Conservation (phyloP, 1,140 invertebrate genomes). For the Pseudomyrmex flavicornis region DNA sequence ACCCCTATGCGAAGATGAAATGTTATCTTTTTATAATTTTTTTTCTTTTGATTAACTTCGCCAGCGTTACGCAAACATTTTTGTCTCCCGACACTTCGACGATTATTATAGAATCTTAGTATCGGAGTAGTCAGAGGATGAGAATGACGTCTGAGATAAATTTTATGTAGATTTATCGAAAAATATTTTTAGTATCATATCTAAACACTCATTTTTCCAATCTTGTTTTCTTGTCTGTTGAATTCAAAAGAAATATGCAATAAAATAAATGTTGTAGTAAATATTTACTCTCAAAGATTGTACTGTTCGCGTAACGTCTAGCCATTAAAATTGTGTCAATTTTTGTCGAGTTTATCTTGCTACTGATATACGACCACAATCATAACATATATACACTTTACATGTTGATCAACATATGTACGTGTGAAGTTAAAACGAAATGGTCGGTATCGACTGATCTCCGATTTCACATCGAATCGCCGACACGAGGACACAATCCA, state of each 20-base stretch:
- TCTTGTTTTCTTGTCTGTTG: too few species aligned
- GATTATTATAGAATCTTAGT: neutral
- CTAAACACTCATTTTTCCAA: neutral
- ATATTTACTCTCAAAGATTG: too few species aligned
- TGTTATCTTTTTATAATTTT: neutral
- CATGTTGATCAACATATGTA: too few species aligned
- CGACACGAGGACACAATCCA: constrained; percentile 14
- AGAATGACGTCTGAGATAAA: neutral
- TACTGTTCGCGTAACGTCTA: too few species aligned
- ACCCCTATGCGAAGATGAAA: neutral
- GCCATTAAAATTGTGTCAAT: too few species aligned
- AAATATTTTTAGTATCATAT: neutral
- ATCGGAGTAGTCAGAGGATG: neutral
- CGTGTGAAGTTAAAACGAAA: too few species aligned
- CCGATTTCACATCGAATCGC: neutral
- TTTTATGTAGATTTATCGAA: neutral
- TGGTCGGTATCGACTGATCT: too few species aligned
- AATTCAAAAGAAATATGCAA: too few species aligned
- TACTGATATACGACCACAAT: too few species aligned
- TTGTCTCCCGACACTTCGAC: neutral
- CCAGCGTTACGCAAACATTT: neutral
- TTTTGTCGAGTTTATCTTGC: too few species aligned
- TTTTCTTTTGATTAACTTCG: neutral
- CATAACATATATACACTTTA: too few species aligned
- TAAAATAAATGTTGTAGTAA: too few species aligned